Evolutionary conservation across 2,113 vertebrate species (phyloP).

Genomic region (Anhinga rufa): DNA sequence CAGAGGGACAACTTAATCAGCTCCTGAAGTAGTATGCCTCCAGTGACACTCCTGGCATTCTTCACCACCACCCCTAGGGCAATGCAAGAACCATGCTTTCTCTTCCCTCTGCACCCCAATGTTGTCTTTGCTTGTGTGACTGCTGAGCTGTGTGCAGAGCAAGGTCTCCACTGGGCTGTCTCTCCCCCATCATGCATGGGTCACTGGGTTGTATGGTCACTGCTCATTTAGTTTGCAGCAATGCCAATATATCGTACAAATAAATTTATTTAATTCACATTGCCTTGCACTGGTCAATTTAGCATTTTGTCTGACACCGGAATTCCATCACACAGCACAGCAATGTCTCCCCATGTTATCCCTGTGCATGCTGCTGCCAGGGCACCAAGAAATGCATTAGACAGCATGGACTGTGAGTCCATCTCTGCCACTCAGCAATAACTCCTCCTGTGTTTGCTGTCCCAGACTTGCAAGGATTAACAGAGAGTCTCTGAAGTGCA

Average conservation of each 20-base stretch:
- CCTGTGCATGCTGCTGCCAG: background rate
- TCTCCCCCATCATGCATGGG: rapidly evolving
- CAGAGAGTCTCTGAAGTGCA: background rate
- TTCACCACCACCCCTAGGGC: background rate
- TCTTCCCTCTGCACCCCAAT: rapidly evolving
- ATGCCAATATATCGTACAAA: background rate
- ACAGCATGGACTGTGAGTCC: rapidly evolving
- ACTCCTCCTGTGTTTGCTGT: background rate
- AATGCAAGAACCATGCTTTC: background rate
- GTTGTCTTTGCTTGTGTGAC: background rate
- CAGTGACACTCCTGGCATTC: background rate
- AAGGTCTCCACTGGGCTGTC: background rate
- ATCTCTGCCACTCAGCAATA: background rate
- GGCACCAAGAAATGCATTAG: rapidly evolving
- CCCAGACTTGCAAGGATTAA: background rate
- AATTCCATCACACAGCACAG: rapidly evolving
- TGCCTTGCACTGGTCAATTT: background rate
- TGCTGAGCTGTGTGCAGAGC: background rate
- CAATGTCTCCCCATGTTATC: background rate
- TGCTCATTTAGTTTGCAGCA: background rate
- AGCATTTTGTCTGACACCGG: background rate
- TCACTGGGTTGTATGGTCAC: background rate
- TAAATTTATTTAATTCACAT: background rate
- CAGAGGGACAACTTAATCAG: background rate
- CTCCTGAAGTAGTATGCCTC: background rate